Base-by-base conservation (phyloP, 2,888 invertebrate species). In the Lobophora halterata region DNA sequence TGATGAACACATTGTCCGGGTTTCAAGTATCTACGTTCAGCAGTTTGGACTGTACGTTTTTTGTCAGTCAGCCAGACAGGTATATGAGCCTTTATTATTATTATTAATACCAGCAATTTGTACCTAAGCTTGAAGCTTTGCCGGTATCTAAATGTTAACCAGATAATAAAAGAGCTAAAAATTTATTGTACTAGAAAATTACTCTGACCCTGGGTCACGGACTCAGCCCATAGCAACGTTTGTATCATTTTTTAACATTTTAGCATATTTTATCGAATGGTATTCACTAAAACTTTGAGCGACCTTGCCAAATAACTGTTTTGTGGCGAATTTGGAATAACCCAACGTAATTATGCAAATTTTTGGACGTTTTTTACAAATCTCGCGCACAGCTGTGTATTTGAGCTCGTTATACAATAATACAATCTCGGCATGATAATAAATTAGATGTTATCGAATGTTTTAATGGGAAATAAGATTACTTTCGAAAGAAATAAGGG, bases 231-330 rank as follows among this genome's bases (percentile, higher is more conserved):
- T 43, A 38, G 49, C 39, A 49, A 43, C 36, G 19, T 19, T 30
- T n/a, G n/a, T n/a, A n/a, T n/a, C n/a, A n/a, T n/a, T n/a, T n/a
- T n/a, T n/a, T n/a, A n/a, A n/a, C n/a, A n/a, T n/a, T n/a, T n/a
- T 17, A 7, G 26, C 20, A 34, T 35, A 27, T 25, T 27, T 26
- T 30, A 35, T 27, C 5, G 20, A 35, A 8, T 9, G 14, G n/a
- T 25, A 26, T 20, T 14, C 17, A 29, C 18, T 27, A n/a, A 32
- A 32, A 36, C 28, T 39, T 40, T 23, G 28, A 50, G 53, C 66
- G 78, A 68, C 78, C 77, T 77, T 77, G 79, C 50, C 53, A 51
- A 47, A 58, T 74, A 78, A 75, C 77, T 73, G 79, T 78, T 71
- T 56, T 58, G 51, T 28, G 45, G 52, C 45, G 44, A 36, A 46